A percentile compares a stretch with the other conserved stretches of the same genome.
Conservation (phyloP, 1,140 invertebrate genomes). For the Drosophila sp. region DNA sequence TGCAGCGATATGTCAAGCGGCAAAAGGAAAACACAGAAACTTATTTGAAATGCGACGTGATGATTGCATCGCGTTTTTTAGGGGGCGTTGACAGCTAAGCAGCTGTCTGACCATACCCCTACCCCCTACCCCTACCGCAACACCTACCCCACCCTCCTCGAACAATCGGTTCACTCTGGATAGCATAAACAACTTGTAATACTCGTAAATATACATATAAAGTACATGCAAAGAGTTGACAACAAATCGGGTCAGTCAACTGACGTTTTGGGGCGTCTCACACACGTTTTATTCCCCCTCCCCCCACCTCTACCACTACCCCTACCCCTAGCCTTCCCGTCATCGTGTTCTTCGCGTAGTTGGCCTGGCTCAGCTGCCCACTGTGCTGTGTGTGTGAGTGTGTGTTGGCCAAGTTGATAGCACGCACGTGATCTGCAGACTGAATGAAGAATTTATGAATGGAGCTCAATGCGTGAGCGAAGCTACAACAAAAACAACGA, state of each 20-base stretch:
- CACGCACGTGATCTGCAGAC: slow-evolving; percentile 77
- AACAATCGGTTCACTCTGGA: background rate
- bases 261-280: slow-evolving; percentile 17
- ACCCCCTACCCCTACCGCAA: too few species aligned
- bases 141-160: background rate
- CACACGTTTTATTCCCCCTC: background rate
- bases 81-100: slow-evolving; percentile 52
- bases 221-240: slow-evolving; percentile 49
- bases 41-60: slow-evolving; percentile 12
- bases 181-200: slow-evolving; percentile 55
- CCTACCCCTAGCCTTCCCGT: too few species aligned
- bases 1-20: slow-evolving; percentile 59
- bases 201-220: slow-evolving; percentile 49
- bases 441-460: slow-evolving; percentile 80
- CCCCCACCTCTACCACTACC: background rate
- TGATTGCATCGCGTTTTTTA: background rate
- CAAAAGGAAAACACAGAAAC: background rate
- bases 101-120: too few species aligned
- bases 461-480: slow-evolving; percentile 58
- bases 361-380: slow-evolving; percentile 32
- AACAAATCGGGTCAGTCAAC: slow-evolving; percentile 75
- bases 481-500: slow-evolving; percentile 13
- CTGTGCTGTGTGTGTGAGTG: slow-evolving; percentile 7
- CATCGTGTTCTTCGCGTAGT: background rate
- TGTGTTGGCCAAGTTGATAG: slow-evolving; percentile 55